These are phyloP conservation scores for Nycteola revayana DNA, from an alignment of 2,888 invertebrate species.

Conservation along the genomic window DNA sequence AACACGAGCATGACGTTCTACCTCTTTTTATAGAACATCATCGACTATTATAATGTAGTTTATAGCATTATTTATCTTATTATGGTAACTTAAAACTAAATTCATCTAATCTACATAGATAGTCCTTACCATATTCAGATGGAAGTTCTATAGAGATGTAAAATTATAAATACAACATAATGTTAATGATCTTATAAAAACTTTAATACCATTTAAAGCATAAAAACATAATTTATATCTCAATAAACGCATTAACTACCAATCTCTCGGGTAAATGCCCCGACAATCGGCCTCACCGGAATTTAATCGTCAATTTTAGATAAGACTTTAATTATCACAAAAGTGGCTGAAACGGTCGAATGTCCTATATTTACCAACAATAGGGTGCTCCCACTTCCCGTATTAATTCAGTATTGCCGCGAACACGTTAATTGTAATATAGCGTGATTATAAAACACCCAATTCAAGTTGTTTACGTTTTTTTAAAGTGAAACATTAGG, in stretches of 20 bases:
- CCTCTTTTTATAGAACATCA: no score
- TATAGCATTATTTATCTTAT: no score
- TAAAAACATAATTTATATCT: conserved; percentile 7
- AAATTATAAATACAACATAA: no score
- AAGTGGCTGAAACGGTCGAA: conserved; percentile 14
- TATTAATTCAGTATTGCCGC: conserved; percentile 56
- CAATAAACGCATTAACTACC: conserved; percentile 6
- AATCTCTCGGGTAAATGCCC: conserved; percentile 23
- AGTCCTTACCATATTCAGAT: no score
- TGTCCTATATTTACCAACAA: conserved; percentile 21
- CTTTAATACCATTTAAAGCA: neutral
- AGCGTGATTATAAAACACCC: conserved; percentile 63
- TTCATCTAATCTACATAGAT: no score
- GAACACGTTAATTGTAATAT: conserved; percentile 59
- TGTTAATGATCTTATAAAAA: neutral
- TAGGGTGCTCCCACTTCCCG: conserved; percentile 43
- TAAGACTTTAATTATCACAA: conserved; percentile 26
- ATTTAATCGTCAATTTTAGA: conserved; percentile 33
- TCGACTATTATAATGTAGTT: no score
- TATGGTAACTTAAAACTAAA: no score
- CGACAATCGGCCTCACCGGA: conserved; percentile 18
- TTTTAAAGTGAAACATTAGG: conserved; percentile 38
- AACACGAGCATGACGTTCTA: no score
- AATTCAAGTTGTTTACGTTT: conserved; percentile 45
- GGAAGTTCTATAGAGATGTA: no score